These are phyloP conservation scores for Augochlora pura DNA, from an alignment of 1,140 invertebrate genomes.

Conservation along the genomic window DNA sequence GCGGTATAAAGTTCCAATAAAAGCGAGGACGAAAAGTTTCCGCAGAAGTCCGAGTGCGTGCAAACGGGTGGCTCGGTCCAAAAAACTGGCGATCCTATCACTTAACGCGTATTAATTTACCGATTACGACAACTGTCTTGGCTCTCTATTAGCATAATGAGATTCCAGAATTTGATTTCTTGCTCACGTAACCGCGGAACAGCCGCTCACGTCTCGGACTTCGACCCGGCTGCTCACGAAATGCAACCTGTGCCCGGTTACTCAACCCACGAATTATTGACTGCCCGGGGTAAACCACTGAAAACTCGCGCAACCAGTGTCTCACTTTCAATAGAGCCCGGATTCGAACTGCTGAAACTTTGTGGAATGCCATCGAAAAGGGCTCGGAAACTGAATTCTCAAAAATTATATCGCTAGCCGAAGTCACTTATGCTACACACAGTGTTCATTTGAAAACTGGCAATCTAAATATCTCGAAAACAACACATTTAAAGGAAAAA, in stretches of 20 bases:
- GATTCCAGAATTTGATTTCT: constrained; percentile 2
- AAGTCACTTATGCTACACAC: too few species aligned
- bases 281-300: background rate
- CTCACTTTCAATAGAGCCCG: too few species aligned
- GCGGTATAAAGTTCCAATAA: background rate
- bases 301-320: constrained; percentile 10
- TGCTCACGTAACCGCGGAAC: background rate
- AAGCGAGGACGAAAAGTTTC: background rate
- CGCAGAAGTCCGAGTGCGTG: background rate
- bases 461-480: too few species aligned
- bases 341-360: background rate
- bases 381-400: too few species aligned
- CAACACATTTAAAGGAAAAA: too few species aligned
- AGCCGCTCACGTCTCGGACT: background rate
- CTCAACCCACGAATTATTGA: constrained; percentile 19
- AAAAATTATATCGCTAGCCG: too few species aligned
- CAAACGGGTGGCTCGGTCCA: background rate
- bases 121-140: background rate
- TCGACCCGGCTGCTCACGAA: constrained; percentile 10
- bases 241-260: constrained; percentile 15
- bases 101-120: constrained; percentile 8
- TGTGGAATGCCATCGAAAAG: too few species aligned
- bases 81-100: background rate
- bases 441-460: too few species aligned
- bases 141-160: constrained; percentile 20